Evolutionary conservation across 2,113 vertebrate genomes (phyloP), one percentile per base, ranked within the genome.

Genomic region (Prunella himalayana): DNA sequence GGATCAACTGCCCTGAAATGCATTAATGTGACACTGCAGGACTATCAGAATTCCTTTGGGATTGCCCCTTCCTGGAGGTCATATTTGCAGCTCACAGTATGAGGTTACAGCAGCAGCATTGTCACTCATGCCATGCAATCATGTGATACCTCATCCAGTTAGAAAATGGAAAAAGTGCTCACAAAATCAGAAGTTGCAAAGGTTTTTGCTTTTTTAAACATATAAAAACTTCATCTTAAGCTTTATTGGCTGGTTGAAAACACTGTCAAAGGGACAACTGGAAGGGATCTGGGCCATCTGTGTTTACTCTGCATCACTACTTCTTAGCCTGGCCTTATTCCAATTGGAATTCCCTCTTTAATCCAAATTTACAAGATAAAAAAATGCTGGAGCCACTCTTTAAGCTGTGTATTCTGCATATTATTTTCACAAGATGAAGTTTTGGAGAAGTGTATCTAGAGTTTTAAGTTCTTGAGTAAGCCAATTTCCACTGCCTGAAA

Each of bases 111-210:
- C 94, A 95, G 95, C 94, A 96, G 92, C 87, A 25, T 3, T 66
- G 24, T 39, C 42, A 66, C 39, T 88, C 50, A 45, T 39, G 76
- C 68, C 93, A 90, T 88, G 92, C 92, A 96, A 95, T 92, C 93
- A 92, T 93, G 92, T 88, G 94, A 96, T 95, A 96, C 94, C 80
- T 90, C 22, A 92, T 23, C 77, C 88, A 81, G 60, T 57, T 21
- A 22, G 76, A 82, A 83, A 75, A 13, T 25, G 33, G 35, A 63
- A 80, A 47, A 90, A 68, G 37, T 22, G 71, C 87, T 93, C 96
- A 97, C 95, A 96, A 96, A 97, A 94, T 95, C 90, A 94, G 93
- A 97, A 95, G 95, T 93, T 97, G 96, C 93, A 95, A 95, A 96
- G 80, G 14, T 57, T 64, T 61, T 14, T 33, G 17, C 2, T 18